Evolutionary conservation across 2,797 vertebrate genomes (phyloP), one percentile per base, ranked within the genome.

Genomic region (Alosa sapidissima): DNA sequence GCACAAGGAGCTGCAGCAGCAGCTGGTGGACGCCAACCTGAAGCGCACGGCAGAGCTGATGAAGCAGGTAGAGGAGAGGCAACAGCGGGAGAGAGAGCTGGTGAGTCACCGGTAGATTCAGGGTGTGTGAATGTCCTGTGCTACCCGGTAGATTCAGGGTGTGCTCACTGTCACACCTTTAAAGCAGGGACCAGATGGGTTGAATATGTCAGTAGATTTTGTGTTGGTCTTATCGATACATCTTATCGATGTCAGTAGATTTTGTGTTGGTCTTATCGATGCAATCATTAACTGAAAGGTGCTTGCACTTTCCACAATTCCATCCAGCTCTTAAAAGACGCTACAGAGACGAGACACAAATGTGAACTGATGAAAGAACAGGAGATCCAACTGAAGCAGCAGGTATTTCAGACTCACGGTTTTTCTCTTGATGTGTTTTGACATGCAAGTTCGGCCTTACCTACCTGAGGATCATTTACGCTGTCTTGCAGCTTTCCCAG

Each of bases 301-400:
- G 62, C 68, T 47, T 54, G 78, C n/a, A 5, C 54, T 49, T 54
- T 11, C 41, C 21, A 78, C 49, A 4, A 41, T 1, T 72, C 84
- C 24, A 8, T 85, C 60, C 88, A 99, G 98, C 95, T 99, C 83
- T 91, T 99, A 89, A 99, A 99, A 90, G 97, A 99, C 75, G 98
- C 97, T 82, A 98, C 96, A 0, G 97, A 98, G 92, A 98, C 97
- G 9, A 97, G 97, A 84, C 97, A 95, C 91, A 98, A 98, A 94
- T 99, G 98, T 93, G 98, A 99, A 91, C 94, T 98, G 92, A 98
- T 99, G 97, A 99, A 98, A 92, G 97, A 97, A 86, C 98, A 99
- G 91, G 98, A 99, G 92, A 94, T 94, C 52, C 98, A 99, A 89
- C 95, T 99, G 62, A 99, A 99, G 88, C 98, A 99, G 85, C 98